phyloP scores from a whole-genome alignment of 2,113 vertebrate species.

The Genyomyrus donnyi region DNA sequence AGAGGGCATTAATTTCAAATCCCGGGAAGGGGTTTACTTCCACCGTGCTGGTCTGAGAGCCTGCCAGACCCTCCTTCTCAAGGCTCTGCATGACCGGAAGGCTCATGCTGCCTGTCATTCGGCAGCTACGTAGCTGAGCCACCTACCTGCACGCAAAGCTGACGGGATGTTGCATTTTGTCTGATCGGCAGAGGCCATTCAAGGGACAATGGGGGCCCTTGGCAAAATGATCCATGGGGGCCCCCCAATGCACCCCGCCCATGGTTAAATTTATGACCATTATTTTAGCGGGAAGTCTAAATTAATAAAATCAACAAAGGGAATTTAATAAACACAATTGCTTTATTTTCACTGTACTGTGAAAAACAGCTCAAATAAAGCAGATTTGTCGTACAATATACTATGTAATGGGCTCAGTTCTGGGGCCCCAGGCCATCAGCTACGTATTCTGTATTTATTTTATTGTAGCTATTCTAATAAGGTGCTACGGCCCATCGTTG shows the following conservation, averaged over 20 bases:
- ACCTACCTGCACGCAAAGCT: neutral
- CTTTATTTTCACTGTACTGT: no score
- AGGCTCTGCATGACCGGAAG: neutral
- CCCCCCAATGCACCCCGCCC: no score
- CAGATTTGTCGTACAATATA: no score
- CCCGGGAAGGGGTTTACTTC: neutral
- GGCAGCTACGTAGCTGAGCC: neutral
- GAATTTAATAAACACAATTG: no score
- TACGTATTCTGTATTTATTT: neutral
- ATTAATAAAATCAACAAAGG: no score
- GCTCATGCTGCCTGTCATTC: neutral
- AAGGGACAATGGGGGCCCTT: no score
- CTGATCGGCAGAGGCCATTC: neutral
- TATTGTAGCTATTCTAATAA: neutral
- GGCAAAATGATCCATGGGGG: no score
- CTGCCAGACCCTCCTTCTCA: neutral
- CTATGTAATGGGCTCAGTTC: no score
- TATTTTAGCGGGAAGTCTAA: no score
- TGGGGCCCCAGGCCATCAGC: neutral
- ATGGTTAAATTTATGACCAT: no score
- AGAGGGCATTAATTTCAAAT: conserved; percentile 8
- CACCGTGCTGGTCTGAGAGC: neutral
- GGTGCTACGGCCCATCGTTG: neutral
- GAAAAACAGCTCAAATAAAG: no score
- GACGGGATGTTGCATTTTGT: neutral